Evolutionary conservation across 2,888 invertebrate species (phyloP).

Genomic region (Nymphalis urticae): DNA sequence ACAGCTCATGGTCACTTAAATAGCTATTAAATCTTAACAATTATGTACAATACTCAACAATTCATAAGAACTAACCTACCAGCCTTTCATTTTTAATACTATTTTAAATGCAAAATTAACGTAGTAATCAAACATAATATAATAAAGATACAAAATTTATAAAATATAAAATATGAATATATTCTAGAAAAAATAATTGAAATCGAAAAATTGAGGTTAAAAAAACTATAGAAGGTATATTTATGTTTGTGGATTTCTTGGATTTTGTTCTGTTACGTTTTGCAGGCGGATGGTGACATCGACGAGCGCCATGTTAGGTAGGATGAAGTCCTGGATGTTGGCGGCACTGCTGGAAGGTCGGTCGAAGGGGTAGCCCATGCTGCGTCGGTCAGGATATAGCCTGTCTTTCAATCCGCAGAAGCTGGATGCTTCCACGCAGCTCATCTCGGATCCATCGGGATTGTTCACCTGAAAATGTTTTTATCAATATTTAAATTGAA

Average conservation of each 20-base stretch:
- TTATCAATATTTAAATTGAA: background rate
- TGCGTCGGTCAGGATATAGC: slow-evolving; percentile 88
- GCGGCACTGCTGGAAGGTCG: slow-evolving; percentile 81
- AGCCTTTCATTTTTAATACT: slow-evolving; percentile 16
- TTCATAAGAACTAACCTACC: slow-evolving; percentile 12
- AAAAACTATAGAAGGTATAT: background rate
- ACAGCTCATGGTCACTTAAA: slow-evolving; percentile 14
- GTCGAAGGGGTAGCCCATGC: slow-evolving; percentile 93
- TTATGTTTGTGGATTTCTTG: slow-evolving; percentile 53
- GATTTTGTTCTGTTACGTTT: slow-evolving; percentile 72
- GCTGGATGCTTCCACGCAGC: slow-evolving; percentile 87
- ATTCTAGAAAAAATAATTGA: background rate
- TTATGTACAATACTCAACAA: slow-evolving; percentile 23
- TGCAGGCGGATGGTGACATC: slow-evolving; percentile 84
- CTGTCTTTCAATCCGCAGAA: slow-evolving; percentile 90
- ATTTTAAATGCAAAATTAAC: too few relatives aligned
- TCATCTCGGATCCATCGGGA: slow-evolving; percentile 33
- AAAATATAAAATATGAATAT: background rate
- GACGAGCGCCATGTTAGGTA: slow-evolving; percentile 85
- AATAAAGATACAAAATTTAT: background rate
- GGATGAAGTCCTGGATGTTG: slow-evolving; percentile 83
- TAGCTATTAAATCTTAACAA: slow-evolving; percentile 12
- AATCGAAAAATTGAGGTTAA: background rate
- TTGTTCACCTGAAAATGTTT: slow-evolving; percentile 23
- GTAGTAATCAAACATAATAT: background rate